Base-by-base conservation (phyloP, 1,140 invertebrate genomes). In the Platorchestia sp. region DNA sequence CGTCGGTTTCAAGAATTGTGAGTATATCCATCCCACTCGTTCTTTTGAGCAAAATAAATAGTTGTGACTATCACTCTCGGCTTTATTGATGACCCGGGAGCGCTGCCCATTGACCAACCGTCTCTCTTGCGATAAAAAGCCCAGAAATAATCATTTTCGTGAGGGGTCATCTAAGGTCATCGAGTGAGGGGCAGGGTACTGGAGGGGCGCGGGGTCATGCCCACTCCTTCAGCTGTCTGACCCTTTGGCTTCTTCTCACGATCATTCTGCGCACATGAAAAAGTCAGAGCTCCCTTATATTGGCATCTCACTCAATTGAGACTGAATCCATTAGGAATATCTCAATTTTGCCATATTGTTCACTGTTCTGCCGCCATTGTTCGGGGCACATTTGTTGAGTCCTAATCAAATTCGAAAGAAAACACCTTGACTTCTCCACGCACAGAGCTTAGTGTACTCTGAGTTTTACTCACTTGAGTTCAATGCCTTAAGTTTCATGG, bases 21-120 rank as follows among this genome's bases (percentile, higher is more conserved):
- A 22, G n/a, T 44, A n/a, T 93, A 93, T 93, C 44, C 40, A 93
- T 93, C 45, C 45, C 45, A 93, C 91, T 3, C 45, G 91, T 93
- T 93, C 91, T 93, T 90, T 93, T 93, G 91, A 93, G 43, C 45
- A 89, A 89, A 42, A 93, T 93, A 93, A 93, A 93, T 91, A 43
- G 41, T 93, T 93, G 91, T 93, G 91, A 93, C 91, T 47, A 93
- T 93, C 91, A 93, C 22, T 93, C 91, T 45, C 45, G 0, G 45
- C 91, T 5, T 93, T 93, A 93, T 93, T 93, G 91, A 47, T 93
- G 91, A 47, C 91, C 91, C 91, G 91, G 91, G 91, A 93, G 91
- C 91, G 41, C 91, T 47, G 43, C 36, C 6, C 91, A 93, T 93
- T 93, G 91, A 93, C 91, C 91, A 93, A 93, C 91, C 91, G 45